phyloP scores from a whole-genome alignment of 2,797 vertebrate genomes.

The Pseudochaenichthys georgianus region DNA sequence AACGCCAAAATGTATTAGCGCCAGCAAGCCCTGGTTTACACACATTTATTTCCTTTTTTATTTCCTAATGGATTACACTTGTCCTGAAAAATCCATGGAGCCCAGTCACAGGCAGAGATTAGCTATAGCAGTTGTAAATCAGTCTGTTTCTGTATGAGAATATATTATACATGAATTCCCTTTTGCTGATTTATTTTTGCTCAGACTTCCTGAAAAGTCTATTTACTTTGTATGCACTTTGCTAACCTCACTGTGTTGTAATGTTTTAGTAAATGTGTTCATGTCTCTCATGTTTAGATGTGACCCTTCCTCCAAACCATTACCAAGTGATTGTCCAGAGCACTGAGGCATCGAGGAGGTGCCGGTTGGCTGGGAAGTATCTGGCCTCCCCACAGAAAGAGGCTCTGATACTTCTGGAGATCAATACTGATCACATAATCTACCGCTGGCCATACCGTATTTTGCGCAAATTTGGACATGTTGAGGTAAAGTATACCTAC shows the following conservation, averaged over 20 bases:
- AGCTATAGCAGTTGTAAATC: conserved; percentile 41
- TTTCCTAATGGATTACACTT: conserved; percentile 63
- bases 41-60: conserved; percentile 61
- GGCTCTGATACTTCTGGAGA: conserved; percentile 78
- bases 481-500: conserved; percentile 83
- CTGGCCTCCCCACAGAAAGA: conserved; percentile 82
- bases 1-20: conserved; percentile 53
- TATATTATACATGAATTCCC: conserved; percentile 26
- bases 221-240: neutral
- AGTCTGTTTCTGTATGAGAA: conserved; percentile 20
- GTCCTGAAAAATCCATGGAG: conserved; percentile 34
- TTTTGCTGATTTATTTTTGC: conserved; percentile 16
- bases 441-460: conserved; percentile 90
- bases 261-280: conserved; percentile 10
- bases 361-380: conserved; percentile 87
- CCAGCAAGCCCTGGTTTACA: conserved; percentile 61
- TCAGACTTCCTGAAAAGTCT: neutral
- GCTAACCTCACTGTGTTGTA: neutral
- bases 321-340: conserved; percentile 85
- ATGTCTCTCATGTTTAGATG: conserved; percentile 32
- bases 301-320: conserved; percentile 63
- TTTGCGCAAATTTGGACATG: conserved; percentile 89
- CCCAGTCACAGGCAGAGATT: conserved; percentile 45
- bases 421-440: conserved; percentile 67
- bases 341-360: conserved; percentile 86